A percentile compares a stretch with the other conserved stretches of the same genome.
These are phyloP conservation scores for Lasioglossum villosulum DNA, from an alignment of 2,888 invertebrate genomes.

Conservation along the genomic window DNA sequence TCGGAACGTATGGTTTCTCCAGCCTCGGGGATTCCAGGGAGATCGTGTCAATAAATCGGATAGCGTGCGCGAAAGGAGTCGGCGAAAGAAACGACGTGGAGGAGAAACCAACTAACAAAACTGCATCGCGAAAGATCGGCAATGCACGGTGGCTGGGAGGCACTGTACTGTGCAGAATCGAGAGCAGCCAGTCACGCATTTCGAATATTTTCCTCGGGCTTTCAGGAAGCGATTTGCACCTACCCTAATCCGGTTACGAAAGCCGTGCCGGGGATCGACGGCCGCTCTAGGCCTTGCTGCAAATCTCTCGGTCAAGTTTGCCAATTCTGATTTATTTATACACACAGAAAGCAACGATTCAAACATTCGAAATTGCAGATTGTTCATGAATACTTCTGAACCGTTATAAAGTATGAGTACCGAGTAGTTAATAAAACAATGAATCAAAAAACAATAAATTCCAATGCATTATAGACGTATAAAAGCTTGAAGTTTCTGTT, in stretches of 20 bases:
- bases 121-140: constrained; percentile 36
- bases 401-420: too few relatives aligned
- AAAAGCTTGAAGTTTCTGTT: too few relatives aligned
- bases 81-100: constrained; percentile 35
- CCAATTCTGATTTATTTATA: not conserved
- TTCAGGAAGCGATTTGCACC: constrained; percentile 55
- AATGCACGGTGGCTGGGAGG: constrained; percentile 46
- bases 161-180: constrained; percentile 44
- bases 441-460: too few relatives aligned
- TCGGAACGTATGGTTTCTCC: constrained; percentile 56
- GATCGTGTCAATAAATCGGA: constrained; percentile 65
- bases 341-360: not conserved
- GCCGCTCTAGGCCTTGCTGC: constrained; percentile 17
- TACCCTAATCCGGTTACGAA: constrained; percentile 59
- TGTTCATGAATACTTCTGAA: too few relatives aligned
- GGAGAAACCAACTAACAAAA: constrained; percentile 37
- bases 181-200: constrained; percentile 57
- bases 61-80: constrained; percentile 51
- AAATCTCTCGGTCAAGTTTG: not conserved
- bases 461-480: too few relatives aligned
- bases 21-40: constrained; percentile 44
- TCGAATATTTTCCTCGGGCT: constrained; percentile 40
- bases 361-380: not conserved
- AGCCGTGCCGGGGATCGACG: constrained; percentile 44
- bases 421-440: too few relatives aligned